Conservation (phyloP, 2,113 vertebrate species). For the Isurus oxyrinchus region DNA sequence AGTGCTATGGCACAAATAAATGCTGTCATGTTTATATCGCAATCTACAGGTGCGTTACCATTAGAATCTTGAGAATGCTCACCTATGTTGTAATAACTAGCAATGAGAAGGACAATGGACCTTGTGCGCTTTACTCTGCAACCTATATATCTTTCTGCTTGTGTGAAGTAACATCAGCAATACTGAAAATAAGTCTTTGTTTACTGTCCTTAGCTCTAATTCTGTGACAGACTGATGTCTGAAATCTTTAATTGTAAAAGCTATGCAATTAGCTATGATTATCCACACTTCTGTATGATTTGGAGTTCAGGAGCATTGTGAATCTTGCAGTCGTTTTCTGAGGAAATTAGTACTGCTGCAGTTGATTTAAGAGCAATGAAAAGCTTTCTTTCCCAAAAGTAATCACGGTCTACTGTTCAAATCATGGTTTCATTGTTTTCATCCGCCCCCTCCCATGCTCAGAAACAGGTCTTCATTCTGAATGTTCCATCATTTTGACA, state of each 20-base stretch:
- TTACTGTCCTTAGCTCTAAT: background rate
- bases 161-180: background rate
- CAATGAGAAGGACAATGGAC: background rate
- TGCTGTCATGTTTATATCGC: background rate
- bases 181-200: background rate
- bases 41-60: background rate
- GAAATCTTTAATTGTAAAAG: background rate
- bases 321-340: background rate
- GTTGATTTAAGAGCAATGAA: slow-evolving; percentile 4
- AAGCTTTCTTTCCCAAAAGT: slow-evolving; percentile 10
- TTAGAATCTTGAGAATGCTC: background rate
- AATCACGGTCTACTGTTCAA: background rate
- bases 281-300: background rate
- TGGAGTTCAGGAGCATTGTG: background rate
- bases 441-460: background rate
- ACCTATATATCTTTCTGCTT: background rate
- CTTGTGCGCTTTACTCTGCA: background rate
- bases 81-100: background rate
- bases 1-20: background rate
- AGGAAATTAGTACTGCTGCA: background rate
- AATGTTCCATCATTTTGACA: slow-evolving; percentile 31
- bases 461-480: background rate
- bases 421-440: slow-evolving; percentile 9
- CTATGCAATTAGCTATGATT: background rate
- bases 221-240: background rate